Conservation (phyloP, 1,140 invertebrate genomes). For the Heliconius nattereri region DNA sequence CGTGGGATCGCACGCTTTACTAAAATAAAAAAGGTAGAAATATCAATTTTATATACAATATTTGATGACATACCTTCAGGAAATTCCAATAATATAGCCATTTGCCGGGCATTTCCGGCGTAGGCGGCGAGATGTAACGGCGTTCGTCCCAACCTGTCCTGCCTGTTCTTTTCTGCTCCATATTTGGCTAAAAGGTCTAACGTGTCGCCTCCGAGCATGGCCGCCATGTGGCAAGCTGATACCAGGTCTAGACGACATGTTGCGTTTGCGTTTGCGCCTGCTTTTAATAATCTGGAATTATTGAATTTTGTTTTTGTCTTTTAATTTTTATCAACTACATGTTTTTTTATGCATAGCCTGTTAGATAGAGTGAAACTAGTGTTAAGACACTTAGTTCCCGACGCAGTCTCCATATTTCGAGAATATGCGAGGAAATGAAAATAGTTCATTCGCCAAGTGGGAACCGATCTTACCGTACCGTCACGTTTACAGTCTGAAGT, state of each 20-base stretch:
- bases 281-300: slow-evolving; percentile 62
- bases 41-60: too few relatives aligned
- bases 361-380: too few relatives aligned
- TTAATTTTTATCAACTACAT: not conserved
- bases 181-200: slow-evolving; percentile 65
- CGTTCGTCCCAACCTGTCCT: slow-evolving; percentile 71
- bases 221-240: slow-evolving; percentile 75
- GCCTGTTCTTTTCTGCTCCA: slow-evolving; percentile 65
- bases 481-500: too few relatives aligned
- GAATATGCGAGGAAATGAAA: too few relatives aligned
- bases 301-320: not conserved
- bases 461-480: too few relatives aligned
- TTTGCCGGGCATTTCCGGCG: slow-evolving; percentile 67
- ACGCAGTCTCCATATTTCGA: too few relatives aligned
- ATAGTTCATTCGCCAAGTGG: too few relatives aligned
- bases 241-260: slow-evolving; percentile 72
- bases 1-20: too few relatives aligned
- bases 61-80: slow-evolving; percentile 57
- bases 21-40: too few relatives aligned
- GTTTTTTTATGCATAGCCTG: too few relatives aligned
- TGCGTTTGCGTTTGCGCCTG: slow-evolving; percentile 76
- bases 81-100: slow-evolving; percentile 72
- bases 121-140: slow-evolving; percentile 77
- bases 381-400: too few relatives aligned
- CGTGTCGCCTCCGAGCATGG: slow-evolving; percentile 59